Base-by-base conservation (phyloP, 92 coral and sea anemone species). In the Pocillopora grandis region DNA sequence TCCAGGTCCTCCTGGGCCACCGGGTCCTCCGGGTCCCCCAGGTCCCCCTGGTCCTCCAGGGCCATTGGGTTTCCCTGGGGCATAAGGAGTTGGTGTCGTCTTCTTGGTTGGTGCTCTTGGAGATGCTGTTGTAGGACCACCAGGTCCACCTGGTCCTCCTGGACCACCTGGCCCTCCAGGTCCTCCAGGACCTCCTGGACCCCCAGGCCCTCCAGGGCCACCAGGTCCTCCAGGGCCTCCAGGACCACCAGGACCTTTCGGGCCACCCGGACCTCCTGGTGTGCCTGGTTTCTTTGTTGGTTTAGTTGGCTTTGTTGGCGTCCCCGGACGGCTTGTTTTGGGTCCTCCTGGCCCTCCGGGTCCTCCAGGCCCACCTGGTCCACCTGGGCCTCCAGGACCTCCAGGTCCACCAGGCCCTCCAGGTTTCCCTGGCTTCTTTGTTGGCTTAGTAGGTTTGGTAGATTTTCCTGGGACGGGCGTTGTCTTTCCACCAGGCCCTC, bases 1-100 rank as follows among this genome's bases (percentile, higher is more conserved):
- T 70, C 90, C 91, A 2, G 98, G 98, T 52, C 91, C 92, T 0
- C 92, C 94, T 19, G 97, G 98, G 7, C 92, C 94, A 1, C 92
- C 93, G 3, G 98, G 98, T 17, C 95, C 97, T 36, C 93, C 97
- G n/a, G 98, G 97, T 36, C 87, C 95, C 12, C 95, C 98, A 0
- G 98, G 98, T 11, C 90, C 94, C 5, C 84, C 82, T 9, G 95
- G 94, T 36, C 94, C 94, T 58, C 94, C 92, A 3, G 98, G 95
- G 3, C 94, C 96, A 66, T 87, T 84, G n/a, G 98, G 98, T 56
- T 86, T 84, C 23, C 90, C 94, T 19, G 98, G 96, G 12, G 74
- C 85, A 66, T 76, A 56, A 55, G 57, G 62, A 66, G 90, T 87
- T 36, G 90, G 90, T 0, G 72, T 75, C 0, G 87, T 81, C 62